Evolutionary conservation across 2,797 vertebrate genomes (phyloP).

Genomic region (Chaetophractus vellerosus): DNA sequence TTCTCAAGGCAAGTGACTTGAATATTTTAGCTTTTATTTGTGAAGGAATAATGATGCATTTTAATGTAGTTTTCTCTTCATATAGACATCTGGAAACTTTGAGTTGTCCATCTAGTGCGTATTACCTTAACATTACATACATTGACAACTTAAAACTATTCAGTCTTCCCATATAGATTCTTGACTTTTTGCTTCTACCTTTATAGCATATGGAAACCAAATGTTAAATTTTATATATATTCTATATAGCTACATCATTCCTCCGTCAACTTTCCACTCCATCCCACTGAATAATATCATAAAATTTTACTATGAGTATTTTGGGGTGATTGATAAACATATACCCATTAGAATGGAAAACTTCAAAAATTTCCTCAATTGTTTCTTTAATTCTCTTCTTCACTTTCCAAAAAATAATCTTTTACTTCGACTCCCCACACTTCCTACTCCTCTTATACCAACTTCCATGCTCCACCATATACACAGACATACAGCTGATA

Average conservation of each 20-base stretch:
- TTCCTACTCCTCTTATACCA: background rate
- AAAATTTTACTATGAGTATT: background rate
- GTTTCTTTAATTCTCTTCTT: background rate
- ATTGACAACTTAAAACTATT: slow-evolving; percentile 30
- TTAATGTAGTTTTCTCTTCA: slow-evolving; percentile 71
- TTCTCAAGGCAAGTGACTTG: slow-evolving; percentile 64
- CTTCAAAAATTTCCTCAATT: background rate
- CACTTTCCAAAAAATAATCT: background rate
- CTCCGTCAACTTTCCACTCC: background rate
- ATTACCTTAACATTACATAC: slow-evolving; percentile 44
- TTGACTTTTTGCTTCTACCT: background rate
- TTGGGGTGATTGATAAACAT: background rate
- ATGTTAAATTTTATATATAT: background rate
- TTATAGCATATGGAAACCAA: background rate
- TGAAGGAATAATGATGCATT: slow-evolving; percentile 69
- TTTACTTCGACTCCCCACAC: background rate
- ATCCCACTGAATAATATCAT: background rate
- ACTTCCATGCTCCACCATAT: background rate
- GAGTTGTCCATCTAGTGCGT: background rate
- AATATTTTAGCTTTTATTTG: slow-evolving; percentile 62
- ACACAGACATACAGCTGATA: background rate
- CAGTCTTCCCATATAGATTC: background rate
- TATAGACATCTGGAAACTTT: slow-evolving; percentile 66
- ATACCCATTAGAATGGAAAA: background rate
- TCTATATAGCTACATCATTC: background rate